Evolutionary conservation across 2,797 vertebrate genomes (phyloP).

Genomic region (Mormyrops attenuatus): DNA sequence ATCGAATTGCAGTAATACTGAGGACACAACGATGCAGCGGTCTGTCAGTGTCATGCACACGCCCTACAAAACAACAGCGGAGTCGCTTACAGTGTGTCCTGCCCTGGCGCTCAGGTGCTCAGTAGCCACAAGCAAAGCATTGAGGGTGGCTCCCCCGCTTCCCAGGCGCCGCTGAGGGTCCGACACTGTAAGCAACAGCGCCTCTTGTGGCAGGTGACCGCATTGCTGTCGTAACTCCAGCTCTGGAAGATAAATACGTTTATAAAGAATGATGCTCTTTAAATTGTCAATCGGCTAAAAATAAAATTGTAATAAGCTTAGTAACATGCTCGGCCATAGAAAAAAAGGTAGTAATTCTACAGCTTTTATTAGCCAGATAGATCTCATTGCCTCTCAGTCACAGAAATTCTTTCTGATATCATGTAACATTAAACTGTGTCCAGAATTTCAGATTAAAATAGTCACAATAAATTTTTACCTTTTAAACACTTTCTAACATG

Average conservation of each 20-base stretch:
- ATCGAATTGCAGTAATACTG: neutral
- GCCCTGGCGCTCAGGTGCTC: constrained; percentile 83
- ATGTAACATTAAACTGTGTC: neutral
- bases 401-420: neutral
- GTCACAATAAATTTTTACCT: neutral
- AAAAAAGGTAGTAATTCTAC: neutral
- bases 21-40: neutral
- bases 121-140: constrained; percentile 83
- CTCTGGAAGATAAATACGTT: constrained; percentile 57
- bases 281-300: neutral
- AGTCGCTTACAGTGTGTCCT: constrained; percentile 71
- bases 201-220: constrained; percentile 54
- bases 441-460: neutral
- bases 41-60: neutral
- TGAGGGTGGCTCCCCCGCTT: constrained; percentile 89
- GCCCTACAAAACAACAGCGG: neutral
- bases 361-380: neutral
- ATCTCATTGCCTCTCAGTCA: neutral
- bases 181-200: constrained; percentile 72
- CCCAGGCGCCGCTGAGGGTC: constrained; percentile 75
- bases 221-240: constrained; percentile 73
- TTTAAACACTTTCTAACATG: neutral
- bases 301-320: neutral
- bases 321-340: neutral
- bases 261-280: neutral